These are phyloP conservation scores for Lamprologus sp. DNA, from an alignment of 2,113 vertebrate species.

Conservation along the genomic window DNA sequence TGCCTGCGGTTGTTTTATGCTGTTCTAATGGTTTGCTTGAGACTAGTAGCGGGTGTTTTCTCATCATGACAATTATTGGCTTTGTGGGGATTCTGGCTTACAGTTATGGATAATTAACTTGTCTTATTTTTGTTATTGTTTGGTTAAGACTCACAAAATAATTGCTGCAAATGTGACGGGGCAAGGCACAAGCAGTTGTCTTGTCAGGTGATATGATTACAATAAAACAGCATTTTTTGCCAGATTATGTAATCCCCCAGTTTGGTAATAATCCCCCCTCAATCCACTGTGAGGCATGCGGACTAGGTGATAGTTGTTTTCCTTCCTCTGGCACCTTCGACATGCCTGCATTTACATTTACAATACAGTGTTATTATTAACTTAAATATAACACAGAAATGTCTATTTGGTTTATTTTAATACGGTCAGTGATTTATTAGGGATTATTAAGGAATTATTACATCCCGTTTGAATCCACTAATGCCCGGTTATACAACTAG, in stretches of 20 bases:
- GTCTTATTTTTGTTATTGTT: background rate
- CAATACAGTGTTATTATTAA: background rate
- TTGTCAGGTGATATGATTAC: background rate
- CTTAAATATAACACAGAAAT: background rate
- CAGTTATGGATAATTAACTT: background rate
- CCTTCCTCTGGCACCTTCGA: background rate
- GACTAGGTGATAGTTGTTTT: background rate
- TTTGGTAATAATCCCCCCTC: background rate
- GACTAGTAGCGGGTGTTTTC: background rate
- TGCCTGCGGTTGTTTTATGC: background rate
- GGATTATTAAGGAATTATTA: background rate
- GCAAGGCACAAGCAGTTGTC: background rate
- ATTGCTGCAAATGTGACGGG: background rate
- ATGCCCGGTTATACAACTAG: background rate
- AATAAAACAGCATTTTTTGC: background rate
- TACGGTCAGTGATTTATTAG: background rate
- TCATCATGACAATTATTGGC: background rate
- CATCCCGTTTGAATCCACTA: background rate
- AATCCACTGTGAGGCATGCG: fast-evolving
- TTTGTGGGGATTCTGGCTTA: background rate
- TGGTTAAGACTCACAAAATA: background rate
- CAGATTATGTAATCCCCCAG: background rate
- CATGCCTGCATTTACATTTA: background rate
- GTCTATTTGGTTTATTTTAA: background rate
- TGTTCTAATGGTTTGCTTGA: background rate